Percentiles rank a stretch among this genome's conserved stretches.
These are phyloP conservation scores for Thamnophis elegans DNA, from an alignment of 2,797 vertebrate species.

Conservation along the genomic window DNA sequence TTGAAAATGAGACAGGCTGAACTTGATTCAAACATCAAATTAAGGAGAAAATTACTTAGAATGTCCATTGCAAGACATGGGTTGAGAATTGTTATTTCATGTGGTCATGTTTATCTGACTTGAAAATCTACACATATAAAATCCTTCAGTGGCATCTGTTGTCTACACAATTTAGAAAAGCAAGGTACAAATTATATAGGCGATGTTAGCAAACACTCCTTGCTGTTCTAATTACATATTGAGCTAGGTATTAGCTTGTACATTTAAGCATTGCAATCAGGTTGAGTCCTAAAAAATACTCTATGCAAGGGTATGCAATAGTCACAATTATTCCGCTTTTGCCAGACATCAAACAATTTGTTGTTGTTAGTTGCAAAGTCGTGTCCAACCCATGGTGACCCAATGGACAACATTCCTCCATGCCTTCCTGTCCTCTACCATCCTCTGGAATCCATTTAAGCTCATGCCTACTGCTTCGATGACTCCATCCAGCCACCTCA, in stretches of 20 bases:
- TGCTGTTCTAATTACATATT: conserved; percentile 44
- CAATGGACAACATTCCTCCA: too few species aligned
- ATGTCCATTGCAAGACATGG: conserved; percentile 28
- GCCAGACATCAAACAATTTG: neutral
- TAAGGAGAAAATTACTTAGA: conserved; percentile 36
- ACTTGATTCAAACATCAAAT: conserved; percentile 42
- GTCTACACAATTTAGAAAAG: conserved; percentile 27
- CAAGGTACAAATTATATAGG: conserved; percentile 32
- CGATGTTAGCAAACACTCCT: conserved; percentile 35
- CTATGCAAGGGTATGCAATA: neutral
- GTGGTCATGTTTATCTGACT: conserved; percentile 13
- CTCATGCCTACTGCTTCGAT: too few species aligned
- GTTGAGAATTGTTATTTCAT: conserved; percentile 44
- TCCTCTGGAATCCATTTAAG: too few species aligned
- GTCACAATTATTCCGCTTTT: neutral
- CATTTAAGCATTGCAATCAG: neutral
- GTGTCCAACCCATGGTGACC: too few species aligned
- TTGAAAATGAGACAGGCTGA: conserved; percentile 30
- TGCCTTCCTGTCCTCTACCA: too few species aligned
- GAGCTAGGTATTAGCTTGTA: neutral
- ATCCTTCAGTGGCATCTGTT: neutral
- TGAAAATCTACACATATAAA: conserved; percentile 49
- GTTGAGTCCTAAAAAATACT: neutral
- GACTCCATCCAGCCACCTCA: too few species aligned
- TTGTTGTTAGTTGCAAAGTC: too few species aligned